Evolutionary conservation across 2,113 vertebrate genomes (phyloP).

Genomic region (Lepidiolamprologus cunningtoni): DNA sequence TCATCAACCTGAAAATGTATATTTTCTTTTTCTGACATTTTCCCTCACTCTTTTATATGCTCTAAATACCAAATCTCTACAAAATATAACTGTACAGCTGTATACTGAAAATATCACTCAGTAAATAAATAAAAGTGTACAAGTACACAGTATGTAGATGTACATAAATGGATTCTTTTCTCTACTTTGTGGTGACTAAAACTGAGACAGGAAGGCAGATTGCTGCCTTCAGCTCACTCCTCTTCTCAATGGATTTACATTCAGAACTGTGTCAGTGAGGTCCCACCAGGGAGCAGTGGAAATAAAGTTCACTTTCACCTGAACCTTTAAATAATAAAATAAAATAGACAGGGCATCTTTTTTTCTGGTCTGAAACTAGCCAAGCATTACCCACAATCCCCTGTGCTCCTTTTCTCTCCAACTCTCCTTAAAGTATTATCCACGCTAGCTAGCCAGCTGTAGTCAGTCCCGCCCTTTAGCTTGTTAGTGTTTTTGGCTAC

Average conservation of each 20-base stretch:
- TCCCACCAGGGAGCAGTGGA: slow-evolving; percentile 41
- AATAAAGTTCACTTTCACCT: not conserved
- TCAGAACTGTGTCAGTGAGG: slow-evolving; percentile 62
- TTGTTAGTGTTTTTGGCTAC: slow-evolving; percentile 35
- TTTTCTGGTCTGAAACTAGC: not conserved
- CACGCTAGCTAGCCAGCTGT: not conserved
- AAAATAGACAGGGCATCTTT: not conserved
- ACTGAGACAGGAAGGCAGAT: slow-evolving; percentile 20
- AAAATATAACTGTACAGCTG: slow-evolving; percentile 71
- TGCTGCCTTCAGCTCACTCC: not conserved
- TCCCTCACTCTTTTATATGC: not conserved
- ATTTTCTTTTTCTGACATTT: not conserved
- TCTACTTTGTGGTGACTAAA: slow-evolving; percentile 33
- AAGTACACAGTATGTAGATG: slow-evolving; percentile 42
- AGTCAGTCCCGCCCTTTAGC: slow-evolving; percentile 4
- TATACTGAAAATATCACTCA: slow-evolving; percentile 68
- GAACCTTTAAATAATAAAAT: not conserved
- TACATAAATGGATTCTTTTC: slow-evolving; percentile 32
- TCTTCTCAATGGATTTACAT: slow-evolving; percentile 54
- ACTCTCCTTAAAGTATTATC: slow-evolving; percentile 36
- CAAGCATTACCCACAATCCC: not conserved
- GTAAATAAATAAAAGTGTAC: slow-evolving; percentile 70
- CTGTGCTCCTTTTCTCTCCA: not conserved
- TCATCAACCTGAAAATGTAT: slow-evolving; percentile 31
- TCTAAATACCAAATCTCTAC: slow-evolving; percentile 65